A percentile compares a stretch with the other conserved stretches of the same genome.
These are phyloP conservation scores for Oplegnathus fasciatus DNA, from an alignment of 2,113 vertebrate species.

Conservation along the genomic window DNA sequence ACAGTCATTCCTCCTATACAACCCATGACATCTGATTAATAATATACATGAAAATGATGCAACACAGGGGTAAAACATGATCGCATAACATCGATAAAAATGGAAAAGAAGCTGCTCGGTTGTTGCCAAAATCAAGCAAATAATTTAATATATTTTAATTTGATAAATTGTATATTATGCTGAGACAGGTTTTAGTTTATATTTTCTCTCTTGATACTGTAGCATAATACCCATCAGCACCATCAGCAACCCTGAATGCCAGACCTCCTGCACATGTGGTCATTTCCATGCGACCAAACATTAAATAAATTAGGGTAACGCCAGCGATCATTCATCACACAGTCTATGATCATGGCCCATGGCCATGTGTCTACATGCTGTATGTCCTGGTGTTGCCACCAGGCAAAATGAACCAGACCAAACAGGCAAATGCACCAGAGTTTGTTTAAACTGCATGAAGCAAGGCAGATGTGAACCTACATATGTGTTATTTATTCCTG, in stretches of 20 bases:
- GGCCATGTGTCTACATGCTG: no score
- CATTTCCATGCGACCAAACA: no score
- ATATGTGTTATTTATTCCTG: conserved; percentile 9
- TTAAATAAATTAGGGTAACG: background rate
- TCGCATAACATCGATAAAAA: background rate
- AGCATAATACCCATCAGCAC: background rate
- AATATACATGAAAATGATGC: background rate
- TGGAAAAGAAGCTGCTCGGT: background rate
- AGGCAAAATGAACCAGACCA: background rate
- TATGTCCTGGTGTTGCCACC: background rate
- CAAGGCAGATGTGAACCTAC: background rate
- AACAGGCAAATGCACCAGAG: background rate
- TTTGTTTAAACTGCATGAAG: background rate
- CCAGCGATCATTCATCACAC: background rate
- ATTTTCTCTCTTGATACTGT: no score
- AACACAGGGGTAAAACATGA: background rate
- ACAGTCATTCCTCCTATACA: no score
- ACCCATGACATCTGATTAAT: background rate
- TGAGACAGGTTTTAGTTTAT: no score
- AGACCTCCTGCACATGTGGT: background rate
- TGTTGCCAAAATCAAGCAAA: background rate
- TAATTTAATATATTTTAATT: background rate
- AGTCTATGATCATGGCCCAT: background rate
- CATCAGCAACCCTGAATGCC: background rate
- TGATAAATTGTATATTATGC: background rate